A percentile compares a stretch with the other conserved stretches of the same genome.
These are phyloP conservation scores for Melanotaenia nigrans DNA, from an alignment of 2,797 vertebrate species.

Conservation along the genomic window DNA sequence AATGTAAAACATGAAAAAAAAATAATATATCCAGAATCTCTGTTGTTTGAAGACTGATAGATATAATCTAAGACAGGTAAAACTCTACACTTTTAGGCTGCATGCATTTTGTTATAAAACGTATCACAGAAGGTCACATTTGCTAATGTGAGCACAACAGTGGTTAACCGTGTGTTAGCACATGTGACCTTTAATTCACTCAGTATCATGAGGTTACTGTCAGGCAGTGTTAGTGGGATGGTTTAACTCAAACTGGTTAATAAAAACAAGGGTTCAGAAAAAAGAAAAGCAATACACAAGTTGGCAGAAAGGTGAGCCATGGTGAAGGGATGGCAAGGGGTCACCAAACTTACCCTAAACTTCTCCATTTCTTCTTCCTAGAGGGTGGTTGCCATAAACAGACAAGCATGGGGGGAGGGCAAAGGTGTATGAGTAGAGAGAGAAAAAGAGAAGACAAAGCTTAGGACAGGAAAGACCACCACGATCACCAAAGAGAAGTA, in stretches of 20 bases:
- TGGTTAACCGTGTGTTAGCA: constrained; percentile 44
- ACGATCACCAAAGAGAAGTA: constrained; percentile 88
- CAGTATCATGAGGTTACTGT: constrained; percentile 30
- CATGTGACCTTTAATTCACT: constrained; percentile 66
- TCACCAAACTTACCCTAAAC: constrained; percentile 97
- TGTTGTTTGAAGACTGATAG: constrained; percentile 26
- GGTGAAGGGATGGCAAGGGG: constrained; percentile 72
- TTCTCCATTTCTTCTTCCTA: constrained; percentile 99
- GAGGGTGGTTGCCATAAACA: constrained; percentile 91
- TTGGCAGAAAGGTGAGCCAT: constrained; percentile 11
- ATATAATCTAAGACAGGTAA: constrained; percentile 15
- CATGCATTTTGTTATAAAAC: constrained; percentile 67
- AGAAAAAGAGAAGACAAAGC: constrained; percentile 85
- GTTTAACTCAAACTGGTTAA: constrained; percentile 65
- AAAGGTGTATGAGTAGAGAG: constrained; percentile 78
- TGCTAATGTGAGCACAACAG: constrained; percentile 42
- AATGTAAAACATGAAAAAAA: constrained; percentile 68
- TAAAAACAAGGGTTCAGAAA: constrained; percentile 67
- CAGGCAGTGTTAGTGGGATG: constrained; percentile 58
- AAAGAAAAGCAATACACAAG: constrained; percentile 56
- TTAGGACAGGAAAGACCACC: constrained; percentile 93
- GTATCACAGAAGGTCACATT: constrained; percentile 65
- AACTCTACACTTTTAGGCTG: constrained; percentile 24
- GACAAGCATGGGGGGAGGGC: constrained; percentile 90
- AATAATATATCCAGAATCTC: constrained; percentile 15